phyloP scores from a whole-genome alignment of 2,888 invertebrate species.

The Rosalia funebris region DNA sequence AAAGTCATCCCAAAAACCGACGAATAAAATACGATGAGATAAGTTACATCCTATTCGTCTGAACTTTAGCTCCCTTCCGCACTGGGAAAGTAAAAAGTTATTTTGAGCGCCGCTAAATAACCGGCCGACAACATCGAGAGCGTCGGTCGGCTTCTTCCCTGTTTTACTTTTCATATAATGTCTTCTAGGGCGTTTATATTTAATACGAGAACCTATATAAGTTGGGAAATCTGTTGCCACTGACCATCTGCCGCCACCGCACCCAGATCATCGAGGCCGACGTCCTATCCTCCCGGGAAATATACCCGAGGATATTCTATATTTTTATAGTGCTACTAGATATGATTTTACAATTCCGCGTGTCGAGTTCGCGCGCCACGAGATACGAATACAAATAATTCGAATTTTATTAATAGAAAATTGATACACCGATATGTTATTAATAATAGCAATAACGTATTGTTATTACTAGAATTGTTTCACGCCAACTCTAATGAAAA shows the following conservation, averaged over 20 bases:
- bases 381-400: conserved; percentile 19
- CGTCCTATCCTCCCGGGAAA: conserved; percentile 17
- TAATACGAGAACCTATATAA: conserved; percentile 30
- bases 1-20: background rate
- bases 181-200: conserved; percentile 31
- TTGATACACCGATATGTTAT: background rate
- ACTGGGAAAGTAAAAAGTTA: conserved; percentile 15
- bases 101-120: background rate
- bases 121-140: background rate
- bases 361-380: background rate
- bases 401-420: background rate
- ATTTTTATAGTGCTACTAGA: conserved; percentile 29
- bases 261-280: conserved; percentile 15
- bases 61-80: background rate
- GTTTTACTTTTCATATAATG: conserved; percentile 27
- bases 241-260: conserved; percentile 30
- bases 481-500: too few species aligned
- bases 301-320: conserved; percentile 27
- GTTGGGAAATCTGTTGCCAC: conserved; percentile 34
- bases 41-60: background rate
- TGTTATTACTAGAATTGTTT: too few species aligned
- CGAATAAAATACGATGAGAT: background rate
- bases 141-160: conserved; percentile 1
- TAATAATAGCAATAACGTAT: too few species aligned
- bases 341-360: conserved; percentile 26